Evolutionary conservation across 2,113 vertebrate species (phyloP), one percentile per base, ranked within the genome.

Genomic region (Hippolais icterina): DNA sequence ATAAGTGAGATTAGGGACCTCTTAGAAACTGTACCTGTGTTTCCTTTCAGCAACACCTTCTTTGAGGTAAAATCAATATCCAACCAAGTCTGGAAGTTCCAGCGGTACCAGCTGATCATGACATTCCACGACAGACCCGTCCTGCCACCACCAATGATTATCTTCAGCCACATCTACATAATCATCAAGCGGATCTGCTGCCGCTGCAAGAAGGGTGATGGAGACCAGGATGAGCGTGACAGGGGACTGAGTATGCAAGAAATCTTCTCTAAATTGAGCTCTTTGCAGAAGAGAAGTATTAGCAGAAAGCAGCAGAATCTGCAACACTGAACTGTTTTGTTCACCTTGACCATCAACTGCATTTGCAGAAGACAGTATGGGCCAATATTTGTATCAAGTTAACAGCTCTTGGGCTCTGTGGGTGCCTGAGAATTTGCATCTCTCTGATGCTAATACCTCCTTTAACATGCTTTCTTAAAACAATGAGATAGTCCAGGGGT

Each of bases 81-180:
- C 75, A 99, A 99, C 97, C 99, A 99, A 96, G 99, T 99, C 63
- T 99, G 99, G 99, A 99, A 99, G 97, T 99, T 99, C 78, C 99
- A 99, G 97, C 95, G 99, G 42, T 99, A 99, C 82, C 99, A 99
- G 97, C 97, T 99, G 92, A 99, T 99, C 79, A 99, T 99, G 99
- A 99, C 99, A 0, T 99, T 99, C 93, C 99, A 99, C 4, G 99
- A 99, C 97, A 98, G 99, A 9, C 99, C 99, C 10, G 99, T 99
- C 71, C 98, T 99, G 22, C 99, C 99, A 8, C 99, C 99, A 0
- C 99, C 99, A 1, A 98, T 99, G 98, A 99, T 99, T 95, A 98
- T 99, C 94, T 97, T 99, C 91, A 99, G 99, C 94, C 99, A 99
- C 96, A 94, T 99, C 86, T 99, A 99, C 93, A 99, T 99, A 79